Evolutionary conservation across 2,113 vertebrate species (phyloP), one percentile per base, ranked within the genome.

Genomic region (Odontesthes bonariensis): DNA sequence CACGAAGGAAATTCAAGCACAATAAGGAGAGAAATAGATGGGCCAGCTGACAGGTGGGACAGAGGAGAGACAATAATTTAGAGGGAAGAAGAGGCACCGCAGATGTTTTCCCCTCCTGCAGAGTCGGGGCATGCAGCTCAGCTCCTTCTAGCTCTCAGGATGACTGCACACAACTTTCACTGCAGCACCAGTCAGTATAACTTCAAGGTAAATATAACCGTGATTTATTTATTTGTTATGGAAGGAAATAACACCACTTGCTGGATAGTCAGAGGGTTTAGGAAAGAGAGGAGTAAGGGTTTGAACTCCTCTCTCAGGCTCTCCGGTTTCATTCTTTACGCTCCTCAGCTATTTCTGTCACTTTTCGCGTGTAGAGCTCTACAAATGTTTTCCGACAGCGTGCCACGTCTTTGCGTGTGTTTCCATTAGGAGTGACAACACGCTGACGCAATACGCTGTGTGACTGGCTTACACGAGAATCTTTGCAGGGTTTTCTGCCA

Each of bases 331-430:
- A 71, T 61, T 61, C 69, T 61, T 61, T 47, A 71, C 1, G 35
- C 57, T 61, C 57, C 57, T 61, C 57, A 42, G 57, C 69, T 71
- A 71, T 71, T 71, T 71, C 57, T 52, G 57, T 71, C 69, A 42
- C 57, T 61, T 71, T 61, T 51, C 57, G 23, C 4, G 56, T 53
- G 69, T 31, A 52, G 56, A 38, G 47, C 56, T 9, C 68, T 6
- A 12, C 20, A 8, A 71, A 49, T 52, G 57, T 32, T 51, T 61
- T 71, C 27, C 22, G 40, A 56, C 46, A 38, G 46, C 5, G 35
- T 42, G 51, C 27, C 23, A n/a, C 51, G 51, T 9, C 11, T 67
- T 54, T n/a, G 23, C 51, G 20, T 20, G 54, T 57, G 53, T 19
- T n/a, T n/a, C 17, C 54, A 33, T 47, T 47, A 51, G 40, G 52